phyloP scores from a whole-genome alignment of 2,113 vertebrate genomes.

The Carassius carassius region DNA sequence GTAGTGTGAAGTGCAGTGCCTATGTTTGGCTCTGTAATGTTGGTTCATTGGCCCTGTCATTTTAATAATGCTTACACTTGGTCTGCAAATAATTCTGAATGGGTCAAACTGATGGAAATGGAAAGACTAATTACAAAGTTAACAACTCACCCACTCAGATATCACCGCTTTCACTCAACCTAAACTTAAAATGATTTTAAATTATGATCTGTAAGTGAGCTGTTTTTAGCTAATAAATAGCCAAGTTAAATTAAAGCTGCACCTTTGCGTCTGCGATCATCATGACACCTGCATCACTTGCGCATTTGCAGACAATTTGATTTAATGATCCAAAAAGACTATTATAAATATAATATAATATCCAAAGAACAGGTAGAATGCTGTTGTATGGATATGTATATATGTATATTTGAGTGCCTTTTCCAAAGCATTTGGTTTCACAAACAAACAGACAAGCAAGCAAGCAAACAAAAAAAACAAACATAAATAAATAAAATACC shows the following conservation, averaged over 20 bases:
- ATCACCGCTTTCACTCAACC: not conserved
- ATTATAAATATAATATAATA: not conserved
- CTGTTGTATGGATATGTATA: too few species aligned
- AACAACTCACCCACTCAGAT: not conserved
- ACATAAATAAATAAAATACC: too few species aligned
- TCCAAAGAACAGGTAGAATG: too few species aligned
- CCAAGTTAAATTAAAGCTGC: not conserved
- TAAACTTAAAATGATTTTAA: not conserved
- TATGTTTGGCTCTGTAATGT: not conserved
- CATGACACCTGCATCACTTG: not conserved
- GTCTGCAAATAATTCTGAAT: not conserved
- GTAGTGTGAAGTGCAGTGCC: not conserved
- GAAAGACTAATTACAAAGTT: not conserved
- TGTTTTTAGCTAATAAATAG: not conserved
- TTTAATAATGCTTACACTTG: not conserved
- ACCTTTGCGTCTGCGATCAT: not conserved
- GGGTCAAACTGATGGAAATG: not conserved
- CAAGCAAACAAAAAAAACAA: too few species aligned
- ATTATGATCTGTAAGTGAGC: not conserved
- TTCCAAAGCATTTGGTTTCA: not conserved
- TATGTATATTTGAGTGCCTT: not conserved
- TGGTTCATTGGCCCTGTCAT: not conserved
- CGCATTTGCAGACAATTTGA: not conserved
- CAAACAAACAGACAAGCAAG: too few species aligned
- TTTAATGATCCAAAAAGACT: not conserved